Base-by-base conservation (phyloP, 2,888 invertebrate species). In the Dichetophora obliterata region DNA sequence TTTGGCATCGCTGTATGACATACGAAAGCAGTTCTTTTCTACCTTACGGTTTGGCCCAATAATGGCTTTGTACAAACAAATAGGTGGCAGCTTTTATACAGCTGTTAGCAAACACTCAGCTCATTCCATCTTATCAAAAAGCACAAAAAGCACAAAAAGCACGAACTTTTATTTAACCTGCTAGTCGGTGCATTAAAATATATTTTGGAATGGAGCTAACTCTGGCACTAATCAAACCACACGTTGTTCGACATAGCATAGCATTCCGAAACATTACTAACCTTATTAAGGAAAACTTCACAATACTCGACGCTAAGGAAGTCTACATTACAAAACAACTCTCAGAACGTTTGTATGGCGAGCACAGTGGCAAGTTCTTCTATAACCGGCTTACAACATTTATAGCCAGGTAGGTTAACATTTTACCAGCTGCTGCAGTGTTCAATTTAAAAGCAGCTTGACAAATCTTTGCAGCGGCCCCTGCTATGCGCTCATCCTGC, bases 201-300 rank as follows among this genome's bases (percentile, higher is more conserved):
- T 65, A 1, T 34, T 66, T n/a, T 27, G 50, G 3, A 85, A 86
- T 93, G 83, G 91, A 96, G 90, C 89, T 97, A 83, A 96, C 97
- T 27, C 90, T 97, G 81, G 96, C 96, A 4, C 92, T 97, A 81
- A 91, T 97, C 77, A 97, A 97, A 87, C 97, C 97, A 5, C 96
- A 97, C 86, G 91, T 95, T 52, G 91, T 95, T 2, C 94, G 94
- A 85, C 94, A 95, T 86, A 95, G 95, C 0, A 90, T 93, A 79
- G 93, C 93, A 5, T 87, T 94, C 16, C 90, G 92, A 86, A 92
- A 92, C 85, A 93, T 97, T 69, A 91, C 93, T 84, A 90, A 93
- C 77, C 87, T 93, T 81, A 93, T 97, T 80, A 89, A 91, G 68
- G 91, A 92, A 82, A 92, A 93, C 82, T 96, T 97, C 86, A 92